A percentile compares a stretch with the other conserved stretches of the same genome.
Evolutionary conservation across 1,140 invertebrate species (phyloP).

Genomic region (Lutraria rhynchaena): DNA sequence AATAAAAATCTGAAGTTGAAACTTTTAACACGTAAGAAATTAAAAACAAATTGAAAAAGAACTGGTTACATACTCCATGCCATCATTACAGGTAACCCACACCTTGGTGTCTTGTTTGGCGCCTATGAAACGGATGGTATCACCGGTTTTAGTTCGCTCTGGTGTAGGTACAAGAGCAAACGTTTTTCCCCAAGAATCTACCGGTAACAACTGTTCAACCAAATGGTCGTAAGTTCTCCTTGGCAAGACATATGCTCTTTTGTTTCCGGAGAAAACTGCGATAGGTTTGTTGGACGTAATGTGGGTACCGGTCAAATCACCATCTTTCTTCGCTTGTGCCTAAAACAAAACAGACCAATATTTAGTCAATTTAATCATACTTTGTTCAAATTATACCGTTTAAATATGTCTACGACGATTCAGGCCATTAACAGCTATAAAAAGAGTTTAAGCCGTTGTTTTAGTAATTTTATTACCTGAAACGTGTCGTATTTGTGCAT

Average conservation of each 20-base stretch:
- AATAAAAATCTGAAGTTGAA: too few relatives aligned
- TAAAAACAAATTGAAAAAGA: too few relatives aligned
- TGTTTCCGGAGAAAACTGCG: conserved; percentile 70
- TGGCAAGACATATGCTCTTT: conserved; percentile 56
- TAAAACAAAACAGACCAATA: neutral
- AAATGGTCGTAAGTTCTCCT: conserved; percentile 21
- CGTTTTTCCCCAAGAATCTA: conserved; percentile 70
- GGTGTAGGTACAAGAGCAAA: conserved; percentile 69
- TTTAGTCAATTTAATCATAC: too few relatives aligned
- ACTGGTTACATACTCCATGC: too few relatives aligned
- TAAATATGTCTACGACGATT: too few relatives aligned
- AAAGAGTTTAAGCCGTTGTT: too few relatives aligned
- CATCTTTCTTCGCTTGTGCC: conserved; percentile 7
- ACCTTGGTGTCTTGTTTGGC: conserved; percentile 60
- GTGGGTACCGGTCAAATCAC: conserved; percentile 72
- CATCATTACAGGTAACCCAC: too few relatives aligned
- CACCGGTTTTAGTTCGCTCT: conserved; percentile 65
- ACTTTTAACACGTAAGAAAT: too few relatives aligned
- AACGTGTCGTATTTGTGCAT: conserved; percentile 66
- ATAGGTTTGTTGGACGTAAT: conserved; percentile 68
- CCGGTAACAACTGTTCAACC: conserved; percentile 64
- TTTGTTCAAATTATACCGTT: too few relatives aligned
- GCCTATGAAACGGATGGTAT: conserved; percentile 65
- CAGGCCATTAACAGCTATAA: too few relatives aligned
- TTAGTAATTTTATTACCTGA: too few relatives aligned